These are phyloP conservation scores for Eleutherodactylus coqui DNA, from an alignment of 2,797 vertebrate genomes.

Conservation along the genomic window DNA sequence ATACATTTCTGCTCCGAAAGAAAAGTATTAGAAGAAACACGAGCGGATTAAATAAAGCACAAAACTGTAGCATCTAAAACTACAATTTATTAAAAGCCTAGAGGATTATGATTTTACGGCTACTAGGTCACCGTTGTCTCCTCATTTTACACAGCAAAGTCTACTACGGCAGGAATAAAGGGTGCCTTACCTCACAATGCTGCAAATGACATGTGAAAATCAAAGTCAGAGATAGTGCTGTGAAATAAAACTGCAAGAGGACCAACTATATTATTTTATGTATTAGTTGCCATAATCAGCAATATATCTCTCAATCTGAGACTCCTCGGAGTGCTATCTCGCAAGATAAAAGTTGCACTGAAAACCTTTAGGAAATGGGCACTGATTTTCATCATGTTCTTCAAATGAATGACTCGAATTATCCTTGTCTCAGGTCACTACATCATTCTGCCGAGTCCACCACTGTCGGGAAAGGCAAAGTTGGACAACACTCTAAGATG, in stretches of 20 bases:
- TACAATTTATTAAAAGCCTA: slow-evolving; percentile 49
- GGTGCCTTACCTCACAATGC: slow-evolving; percentile 38
- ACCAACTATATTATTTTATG: slow-evolving; percentile 59
- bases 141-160: slow-evolving; percentile 28
- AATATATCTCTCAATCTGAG: slow-evolving; percentile 18
- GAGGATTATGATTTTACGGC: slow-evolving; percentile 43
- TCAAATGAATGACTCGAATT: slow-evolving; percentile 67
- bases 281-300: slow-evolving; percentile 37
- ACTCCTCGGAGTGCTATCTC: background rate
- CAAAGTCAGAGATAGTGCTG: background rate
- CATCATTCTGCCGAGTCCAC: slow-evolving; percentile 74
- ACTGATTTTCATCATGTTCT: slow-evolving; percentile 36
- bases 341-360: slow-evolving; percentile 9
- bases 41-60: slow-evolving; percentile 62
- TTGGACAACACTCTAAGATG: slow-evolving; percentile 83
- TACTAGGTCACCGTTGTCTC: slow-evolving; percentile 43
- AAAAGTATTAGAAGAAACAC: slow-evolving; percentile 68
- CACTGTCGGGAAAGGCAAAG: slow-evolving; percentile 74
- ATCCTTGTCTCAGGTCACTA: slow-evolving; percentile 81
- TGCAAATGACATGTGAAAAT: slow-evolving; percentile 43
- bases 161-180: slow-evolving; percentile 18
- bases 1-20: slow-evolving; percentile 62
- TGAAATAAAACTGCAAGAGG: slow-evolving; percentile 54
- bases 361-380: slow-evolving; percentile 22
- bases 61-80: slow-evolving; percentile 56